Base-by-base conservation (phyloP, 2,113 vertebrate species). In the Phyllopteryx taeniolatus region DNA sequence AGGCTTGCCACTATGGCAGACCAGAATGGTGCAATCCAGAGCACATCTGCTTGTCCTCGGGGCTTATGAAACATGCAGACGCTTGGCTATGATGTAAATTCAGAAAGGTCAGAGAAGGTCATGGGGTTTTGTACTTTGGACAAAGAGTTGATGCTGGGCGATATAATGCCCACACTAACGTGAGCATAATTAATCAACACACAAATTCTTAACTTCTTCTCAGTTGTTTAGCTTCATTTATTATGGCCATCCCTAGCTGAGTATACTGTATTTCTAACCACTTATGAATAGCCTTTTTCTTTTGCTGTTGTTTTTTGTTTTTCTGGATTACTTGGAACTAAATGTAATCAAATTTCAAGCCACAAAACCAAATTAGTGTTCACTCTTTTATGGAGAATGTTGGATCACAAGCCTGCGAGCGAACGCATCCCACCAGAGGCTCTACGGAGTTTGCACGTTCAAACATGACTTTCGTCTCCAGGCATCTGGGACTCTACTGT, bases 391-490 rank as follows among this genome's bases (percentile, higher is more conserved):
- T 72, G 11, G 59, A 60, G 59, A 60, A 35, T 73, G 66, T 77
- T 76, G 73, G 81, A 59, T 79, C 75, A 67, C 15, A 71, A 68
- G 53, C 79, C 68, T 72, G 64, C 9, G 0, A 79, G 77, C 68
- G 3, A 46, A 60, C 47, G 27, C 49, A 71, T 65, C 76, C 72
- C 78, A 31, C 64, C 57, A 71, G 72, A 82, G 70, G 72, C 73
- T 83, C 75, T 43, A 75, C 64, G 82, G 88, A 85, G 74, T 85
- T 87, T 79, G 78, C 79, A 77, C 72, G 75, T 88, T 89, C 82
- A 91, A 91, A 90, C 85, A 85, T 85, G 86, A 90, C 90, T 92
- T 91, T 90, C 74, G 88, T 86, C 79, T 67, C 64, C 60, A 68
- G 72, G 85, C 89, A 81, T 75, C 70, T 70, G 87, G 86, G 86